A percentile compares a stretch with the other conserved stretches of the same genome.
Evolutionary conservation across 2,888 invertebrate species (phyloP).

Genomic region (Prosapia bicincta): DNA sequence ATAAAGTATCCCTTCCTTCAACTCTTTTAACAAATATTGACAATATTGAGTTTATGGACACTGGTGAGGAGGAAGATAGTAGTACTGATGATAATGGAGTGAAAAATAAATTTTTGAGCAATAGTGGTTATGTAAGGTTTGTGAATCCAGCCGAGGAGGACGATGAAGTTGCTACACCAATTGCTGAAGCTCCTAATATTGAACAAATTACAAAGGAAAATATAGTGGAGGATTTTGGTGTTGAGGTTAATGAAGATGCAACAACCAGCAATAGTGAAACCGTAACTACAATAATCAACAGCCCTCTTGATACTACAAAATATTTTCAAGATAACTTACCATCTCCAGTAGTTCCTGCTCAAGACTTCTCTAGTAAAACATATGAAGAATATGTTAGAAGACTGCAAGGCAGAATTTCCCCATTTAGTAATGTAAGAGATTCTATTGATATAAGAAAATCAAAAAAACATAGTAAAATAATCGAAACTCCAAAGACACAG

Average conservation of each 20-base stretch:
- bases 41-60: conserved; percentile 83
- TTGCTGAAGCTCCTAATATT: conserved; percentile 45
- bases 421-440: conserved; percentile 66
- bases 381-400: conserved; percentile 63
- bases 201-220: conserved; percentile 13
- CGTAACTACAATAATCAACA: conserved; percentile 37
- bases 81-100: conserved; percentile 58
- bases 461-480: conserved; percentile 48
- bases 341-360: conserved; percentile 9
- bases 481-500: conserved; percentile 47
- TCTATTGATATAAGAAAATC: conserved; percentile 63
- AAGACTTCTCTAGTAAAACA: conserved; percentile 40
- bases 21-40: conserved; percentile 56
- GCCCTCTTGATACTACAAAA: conserved; percentile 18
- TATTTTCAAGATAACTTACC: conserved; percentile 12
- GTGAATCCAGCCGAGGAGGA: conserved; percentile 52
- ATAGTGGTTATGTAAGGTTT: conserved; percentile 65
- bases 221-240: conserved; percentile 20
- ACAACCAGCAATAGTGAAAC: conserved; percentile 40
- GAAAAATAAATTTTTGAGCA: conserved; percentile 49
- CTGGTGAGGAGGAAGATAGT: conserved; percentile 71
- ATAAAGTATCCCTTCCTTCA: conserved; percentile 31
- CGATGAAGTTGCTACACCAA: conserved; percentile 48
- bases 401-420: conserved; percentile 62
- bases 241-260: conserved; percentile 25